Percentiles rank a stretch among this genome's conserved stretches.
These are phyloP conservation scores for Nasonia oneida DNA, from an alignment of 2,888 invertebrate species.

Conservation along the genomic window DNA sequence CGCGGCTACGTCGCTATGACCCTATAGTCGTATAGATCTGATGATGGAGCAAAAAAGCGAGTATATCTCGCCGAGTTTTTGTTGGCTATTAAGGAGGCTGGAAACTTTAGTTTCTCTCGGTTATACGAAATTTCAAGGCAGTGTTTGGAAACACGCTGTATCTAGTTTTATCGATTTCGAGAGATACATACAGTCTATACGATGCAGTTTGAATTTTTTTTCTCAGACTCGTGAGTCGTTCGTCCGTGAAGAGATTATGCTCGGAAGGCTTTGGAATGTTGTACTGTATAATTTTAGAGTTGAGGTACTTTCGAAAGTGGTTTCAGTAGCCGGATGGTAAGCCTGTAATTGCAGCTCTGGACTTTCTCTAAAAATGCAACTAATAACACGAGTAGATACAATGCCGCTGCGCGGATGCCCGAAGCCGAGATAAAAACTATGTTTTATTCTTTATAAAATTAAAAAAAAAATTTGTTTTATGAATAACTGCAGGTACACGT, in stretches of 20 bases:
- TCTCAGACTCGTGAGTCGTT: not conserved
- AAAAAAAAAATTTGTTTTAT: too few relatives aligned
- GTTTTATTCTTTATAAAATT: not conserved
- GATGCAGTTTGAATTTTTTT: not conserved
- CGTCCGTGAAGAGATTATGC: not conserved
- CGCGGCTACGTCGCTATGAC: not conserved
- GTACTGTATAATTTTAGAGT: not conserved
- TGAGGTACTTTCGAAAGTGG: not conserved
- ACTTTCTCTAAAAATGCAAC: conserved; percentile 23
- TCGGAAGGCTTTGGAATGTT: not conserved
- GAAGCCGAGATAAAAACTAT: not conserved
- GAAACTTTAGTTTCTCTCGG: not conserved
- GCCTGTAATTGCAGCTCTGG: not conserved
- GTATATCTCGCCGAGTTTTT: not conserved
- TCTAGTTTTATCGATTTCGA: not conserved
- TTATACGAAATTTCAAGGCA: not conserved
- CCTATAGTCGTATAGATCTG: not conserved
- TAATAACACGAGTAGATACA: not conserved
- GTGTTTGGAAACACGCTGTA: not conserved
- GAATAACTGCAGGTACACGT: too few relatives aligned
- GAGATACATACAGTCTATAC: not conserved
- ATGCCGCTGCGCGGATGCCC: too few relatives aligned
- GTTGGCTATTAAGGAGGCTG: not conserved
- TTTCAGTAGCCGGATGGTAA: not conserved
- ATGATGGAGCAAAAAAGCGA: not conserved